Base-by-base conservation (phyloP, 2,797 vertebrate species). In the Xiphorhynchus erythropygius region DNA sequence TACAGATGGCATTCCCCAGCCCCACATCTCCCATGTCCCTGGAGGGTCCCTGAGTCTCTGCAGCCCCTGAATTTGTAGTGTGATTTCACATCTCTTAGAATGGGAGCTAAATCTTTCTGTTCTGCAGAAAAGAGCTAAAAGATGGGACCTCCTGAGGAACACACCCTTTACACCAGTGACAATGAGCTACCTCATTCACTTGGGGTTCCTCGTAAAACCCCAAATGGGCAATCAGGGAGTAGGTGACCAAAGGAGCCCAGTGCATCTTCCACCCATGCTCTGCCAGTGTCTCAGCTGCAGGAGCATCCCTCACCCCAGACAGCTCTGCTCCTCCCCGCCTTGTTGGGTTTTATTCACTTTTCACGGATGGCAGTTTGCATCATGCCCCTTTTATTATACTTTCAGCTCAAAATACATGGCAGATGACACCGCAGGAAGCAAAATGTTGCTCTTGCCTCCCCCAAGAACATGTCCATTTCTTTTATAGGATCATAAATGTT, bases 21-120 rank as follows among this genome's bases (percentile, higher is more conserved):
- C 50, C 25, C 1, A 0, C 17, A 18, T 37, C 17, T 32, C 59
- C 24, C 1, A 0, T 0, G 1, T 3, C 28, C 30, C 52, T 70
- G 18, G 12, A 18, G 24, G 70, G 19, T 55, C 28, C 32, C 57
- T 13, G 28, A 2, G 0, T 13, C 60, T 53, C 67, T 62, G 60
- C 49, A 65, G 67, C 33, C 59, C 33, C 55, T 44, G 42, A 19
- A 18, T 76, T 56, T 64, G 33, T 27, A 2, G 25, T 41, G 28
- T 7, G 22, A 37, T 42, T 86, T 65, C 47, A n/a, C 10, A 6
- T 22, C 57, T 42, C 46, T 60, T 49, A 41, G 46, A 59, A 47
- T 2, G 4, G 50, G 8, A 86, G n/a, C 1, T 55, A 78, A 93
- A 46, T 25, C 12, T 46, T 92, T 37, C 16, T 2, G 0, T 25